Percentiles rank a stretch among this genome's conserved stretches.
Conservation (phyloP, 2,888 invertebrate species). For the Acrobasis suavella region DNA sequence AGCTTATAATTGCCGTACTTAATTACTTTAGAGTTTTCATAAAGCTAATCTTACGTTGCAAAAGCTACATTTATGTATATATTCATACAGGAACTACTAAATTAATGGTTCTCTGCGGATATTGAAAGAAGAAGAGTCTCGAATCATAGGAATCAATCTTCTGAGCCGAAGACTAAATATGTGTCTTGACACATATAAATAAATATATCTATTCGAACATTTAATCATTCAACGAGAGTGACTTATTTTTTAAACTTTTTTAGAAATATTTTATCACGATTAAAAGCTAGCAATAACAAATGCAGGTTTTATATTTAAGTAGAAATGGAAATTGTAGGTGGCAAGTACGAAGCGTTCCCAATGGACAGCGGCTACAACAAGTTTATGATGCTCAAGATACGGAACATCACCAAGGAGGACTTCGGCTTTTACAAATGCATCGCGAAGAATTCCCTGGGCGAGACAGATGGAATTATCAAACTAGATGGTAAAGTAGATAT, state of each 20-base stretch:
- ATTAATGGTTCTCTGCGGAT: no score
- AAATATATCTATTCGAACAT: no score
- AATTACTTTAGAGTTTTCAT: no score
- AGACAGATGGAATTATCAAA: conserved; percentile 95
- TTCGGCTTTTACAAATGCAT: conserved; percentile 96
- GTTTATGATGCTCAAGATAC: conserved; percentile 95
- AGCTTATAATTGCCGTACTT: no score
- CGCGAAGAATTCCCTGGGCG: conserved; percentile 94
- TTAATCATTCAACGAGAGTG: no score
- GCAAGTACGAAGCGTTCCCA: conserved; percentile 94
- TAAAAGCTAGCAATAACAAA: conserved; percentile 26
- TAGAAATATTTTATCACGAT: not conserved
- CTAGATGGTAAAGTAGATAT: conserved; percentile 87
- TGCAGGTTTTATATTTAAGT: conserved; percentile 77
- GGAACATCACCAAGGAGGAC: conserved; percentile 90
- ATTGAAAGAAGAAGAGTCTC: no score
- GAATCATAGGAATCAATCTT: no score
- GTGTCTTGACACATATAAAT: no score
- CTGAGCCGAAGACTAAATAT: no score
- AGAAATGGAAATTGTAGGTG: conserved; percentile 89
- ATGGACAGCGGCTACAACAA: conserved; percentile 95
- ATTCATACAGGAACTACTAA: no score
- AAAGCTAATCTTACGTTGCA: no score
- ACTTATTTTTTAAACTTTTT: not conserved
- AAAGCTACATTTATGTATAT: no score